Conservation (phyloP, 2,113 vertebrate species). For the Semnornis frantzii region DNA sequence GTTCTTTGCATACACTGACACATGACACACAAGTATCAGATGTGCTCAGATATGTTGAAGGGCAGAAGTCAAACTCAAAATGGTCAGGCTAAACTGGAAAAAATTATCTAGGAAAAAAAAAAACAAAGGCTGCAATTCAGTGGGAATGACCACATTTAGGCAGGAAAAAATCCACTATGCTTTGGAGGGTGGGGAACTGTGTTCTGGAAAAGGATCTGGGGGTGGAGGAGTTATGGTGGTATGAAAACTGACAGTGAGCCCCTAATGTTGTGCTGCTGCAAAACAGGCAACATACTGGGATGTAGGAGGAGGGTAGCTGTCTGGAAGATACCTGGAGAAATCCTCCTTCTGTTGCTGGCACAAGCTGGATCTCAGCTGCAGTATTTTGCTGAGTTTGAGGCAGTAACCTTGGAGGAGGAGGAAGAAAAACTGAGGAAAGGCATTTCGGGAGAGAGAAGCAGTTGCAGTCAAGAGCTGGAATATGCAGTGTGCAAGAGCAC, state of each 20-base stretch:
- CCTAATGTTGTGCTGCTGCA: not conserved
- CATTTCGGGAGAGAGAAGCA: not conserved
- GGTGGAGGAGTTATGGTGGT: not conserved
- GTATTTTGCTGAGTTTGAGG: not conserved
- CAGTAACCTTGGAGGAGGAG: not conserved
- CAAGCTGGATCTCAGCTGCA: not conserved
- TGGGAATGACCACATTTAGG: not conserved
- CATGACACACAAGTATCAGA: not conserved
- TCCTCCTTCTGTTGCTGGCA: slow-evolving; percentile 38
- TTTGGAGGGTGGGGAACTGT: not conserved
- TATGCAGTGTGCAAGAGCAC: not conserved
- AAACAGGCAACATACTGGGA: not conserved
- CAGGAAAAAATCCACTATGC: not conserved
- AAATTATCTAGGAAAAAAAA: not conserved
- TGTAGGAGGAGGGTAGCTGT: slow-evolving; percentile 10
- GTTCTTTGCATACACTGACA: not conserved
- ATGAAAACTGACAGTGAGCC: not conserved
- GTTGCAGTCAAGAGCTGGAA: not conserved
- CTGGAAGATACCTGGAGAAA: slow-evolving; percentile 40
- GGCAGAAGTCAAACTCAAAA: not conserved
- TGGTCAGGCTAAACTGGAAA: not conserved
- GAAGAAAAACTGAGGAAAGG: not conserved
- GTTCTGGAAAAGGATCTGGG: not conserved
- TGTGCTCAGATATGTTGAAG: not conserved
- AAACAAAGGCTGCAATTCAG: not conserved